These are phyloP conservation scores for Smutsia gigantea DNA, from an alignment of 2,797 vertebrate species.

Conservation along the genomic window DNA sequence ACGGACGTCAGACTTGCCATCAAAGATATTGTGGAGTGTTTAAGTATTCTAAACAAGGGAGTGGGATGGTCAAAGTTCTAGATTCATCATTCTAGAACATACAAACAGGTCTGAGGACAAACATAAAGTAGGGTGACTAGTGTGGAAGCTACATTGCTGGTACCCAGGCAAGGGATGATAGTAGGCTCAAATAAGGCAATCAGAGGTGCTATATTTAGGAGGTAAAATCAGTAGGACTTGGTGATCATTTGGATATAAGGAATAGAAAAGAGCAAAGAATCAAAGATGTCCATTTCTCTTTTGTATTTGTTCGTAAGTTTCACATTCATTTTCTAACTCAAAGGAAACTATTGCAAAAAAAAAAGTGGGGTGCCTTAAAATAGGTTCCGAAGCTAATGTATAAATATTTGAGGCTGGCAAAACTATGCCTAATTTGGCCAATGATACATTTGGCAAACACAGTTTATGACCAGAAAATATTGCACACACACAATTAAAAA, in stretches of 20 bases:
- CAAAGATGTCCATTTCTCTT: neutral
- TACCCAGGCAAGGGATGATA: neutral
- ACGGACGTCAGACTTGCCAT: neutral
- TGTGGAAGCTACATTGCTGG: neutral
- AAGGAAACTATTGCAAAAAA: constrained; percentile 48
- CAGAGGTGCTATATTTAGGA: neutral
- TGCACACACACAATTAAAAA: constrained; percentile 20
- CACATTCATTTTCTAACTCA: constrained; percentile 24
- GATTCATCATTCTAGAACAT: neutral
- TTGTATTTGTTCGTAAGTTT: neutral
- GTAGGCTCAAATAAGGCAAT: neutral
- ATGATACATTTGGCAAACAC: constrained; percentile 1
- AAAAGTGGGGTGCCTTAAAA: constrained; percentile 7
- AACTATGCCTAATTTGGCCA: constrained; percentile 40
- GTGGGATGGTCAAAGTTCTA: neutral
- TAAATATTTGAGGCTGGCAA: neutral
- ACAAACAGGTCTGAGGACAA: neutral
- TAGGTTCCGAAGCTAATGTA: constrained; percentile 21
- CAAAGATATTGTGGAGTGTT: neutral
- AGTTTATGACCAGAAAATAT: constrained; percentile 57
- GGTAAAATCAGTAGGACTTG: neutral
- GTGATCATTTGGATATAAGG: neutral
- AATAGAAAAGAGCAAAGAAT: neutral
- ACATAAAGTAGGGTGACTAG: neutral
- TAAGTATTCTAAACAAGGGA: neutral